A percentile compares a stretch with the other conserved stretches of the same genome.
These are phyloP conservation scores for Melanchra persicariae DNA, from an alignment of 2,888 invertebrate genomes.

Conservation along the genomic window DNA sequence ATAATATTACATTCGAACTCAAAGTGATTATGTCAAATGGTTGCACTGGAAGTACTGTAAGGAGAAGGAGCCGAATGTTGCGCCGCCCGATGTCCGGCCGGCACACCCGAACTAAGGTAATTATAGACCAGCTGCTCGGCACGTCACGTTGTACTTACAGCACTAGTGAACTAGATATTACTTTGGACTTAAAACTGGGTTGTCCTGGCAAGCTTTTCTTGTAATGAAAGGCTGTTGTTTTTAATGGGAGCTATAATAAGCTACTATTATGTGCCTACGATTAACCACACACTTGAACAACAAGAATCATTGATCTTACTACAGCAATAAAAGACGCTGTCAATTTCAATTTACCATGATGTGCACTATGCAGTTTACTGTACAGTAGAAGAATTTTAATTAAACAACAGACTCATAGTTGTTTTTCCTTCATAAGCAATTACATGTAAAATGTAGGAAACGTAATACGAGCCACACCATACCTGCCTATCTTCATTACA, in stretches of 20 bases:
- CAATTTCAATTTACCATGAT: neutral
- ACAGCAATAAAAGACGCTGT: neutral
- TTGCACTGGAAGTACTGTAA: slow-evolving; percentile 55
- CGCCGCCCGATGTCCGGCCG: slow-evolving; percentile 67
- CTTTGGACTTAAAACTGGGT: slow-evolving; percentile 24
- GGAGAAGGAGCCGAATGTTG: slow-evolving; percentile 57
- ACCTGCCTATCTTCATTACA: slow-evolving; percentile 48
- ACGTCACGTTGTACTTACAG: slow-evolving; percentile 57
- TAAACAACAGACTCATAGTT: slow-evolving; percentile 13
- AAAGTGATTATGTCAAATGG: slow-evolving; percentile 60
- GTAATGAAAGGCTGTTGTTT: slow-evolving; percentile 4
- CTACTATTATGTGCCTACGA: too few relatives aligned
- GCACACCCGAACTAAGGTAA: slow-evolving; percentile 63
- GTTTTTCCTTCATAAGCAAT: slow-evolving; percentile 31
- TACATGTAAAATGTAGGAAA: slow-evolving; percentile 26
- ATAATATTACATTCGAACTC: slow-evolving; percentile 49
- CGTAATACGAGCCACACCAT: slow-evolving; percentile 43
- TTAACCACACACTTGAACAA: neutral
- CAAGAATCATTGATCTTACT: neutral
- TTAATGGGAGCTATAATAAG: neutral
- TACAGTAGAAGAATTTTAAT: slow-evolving; percentile 31
- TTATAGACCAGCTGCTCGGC: slow-evolving; percentile 70
- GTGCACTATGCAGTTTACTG: neutral
- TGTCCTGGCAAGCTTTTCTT: slow-evolving; percentile 36
- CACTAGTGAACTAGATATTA: slow-evolving; percentile 50